These are phyloP conservation scores for Pterostichus madidus DNA, from an alignment of 2,888 invertebrate genomes.

Conservation along the genomic window DNA sequence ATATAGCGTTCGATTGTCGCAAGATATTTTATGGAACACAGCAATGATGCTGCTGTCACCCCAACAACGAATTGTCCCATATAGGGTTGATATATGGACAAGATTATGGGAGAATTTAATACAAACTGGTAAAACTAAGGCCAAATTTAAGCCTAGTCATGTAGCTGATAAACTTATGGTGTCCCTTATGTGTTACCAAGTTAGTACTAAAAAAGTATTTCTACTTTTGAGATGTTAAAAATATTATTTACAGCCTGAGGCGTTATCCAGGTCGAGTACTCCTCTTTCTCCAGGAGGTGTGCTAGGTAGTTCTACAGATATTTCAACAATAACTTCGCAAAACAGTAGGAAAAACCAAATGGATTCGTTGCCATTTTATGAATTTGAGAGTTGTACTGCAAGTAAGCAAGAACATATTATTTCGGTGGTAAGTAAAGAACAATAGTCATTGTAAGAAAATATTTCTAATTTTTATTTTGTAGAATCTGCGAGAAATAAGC, in stretches of 20 bases:
- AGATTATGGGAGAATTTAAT: conserved; percentile 87
- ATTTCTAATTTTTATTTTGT: conserved; percentile 68
- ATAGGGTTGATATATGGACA: conserved; percentile 90
- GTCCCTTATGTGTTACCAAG: conserved; percentile 90
- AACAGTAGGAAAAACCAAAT: conserved; percentile 76
- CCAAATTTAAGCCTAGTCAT: conserved; percentile 83
- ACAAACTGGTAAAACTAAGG: conserved; percentile 81
- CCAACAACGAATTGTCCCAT: conserved; percentile 90
- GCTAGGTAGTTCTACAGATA: conserved; percentile 76
- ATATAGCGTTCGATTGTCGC: conserved; percentile 82
- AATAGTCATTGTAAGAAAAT: conserved; percentile 38
- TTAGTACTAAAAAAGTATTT: conserved; percentile 71
- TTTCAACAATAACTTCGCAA: conserved; percentile 78
- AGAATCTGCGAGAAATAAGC: conserved; percentile 92
- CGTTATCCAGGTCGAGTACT: conserved; percentile 90
- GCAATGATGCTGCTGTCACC: conserved; percentile 91
- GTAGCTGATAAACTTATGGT: conserved; percentile 89
- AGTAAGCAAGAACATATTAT: conserved; percentile 93
- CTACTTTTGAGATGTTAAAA: not conserved
- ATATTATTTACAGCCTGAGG: conserved; percentile 83
- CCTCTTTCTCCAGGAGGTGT: conserved; percentile 88
- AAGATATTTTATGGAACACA: conserved; percentile 89
- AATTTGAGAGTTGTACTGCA: conserved; percentile 91
- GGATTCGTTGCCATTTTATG: conserved; percentile 88
- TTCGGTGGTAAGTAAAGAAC: conserved; percentile 83